phyloP scores from a whole-genome alignment of 2,797 vertebrate species.

The Antennarius maculatus region DNA sequence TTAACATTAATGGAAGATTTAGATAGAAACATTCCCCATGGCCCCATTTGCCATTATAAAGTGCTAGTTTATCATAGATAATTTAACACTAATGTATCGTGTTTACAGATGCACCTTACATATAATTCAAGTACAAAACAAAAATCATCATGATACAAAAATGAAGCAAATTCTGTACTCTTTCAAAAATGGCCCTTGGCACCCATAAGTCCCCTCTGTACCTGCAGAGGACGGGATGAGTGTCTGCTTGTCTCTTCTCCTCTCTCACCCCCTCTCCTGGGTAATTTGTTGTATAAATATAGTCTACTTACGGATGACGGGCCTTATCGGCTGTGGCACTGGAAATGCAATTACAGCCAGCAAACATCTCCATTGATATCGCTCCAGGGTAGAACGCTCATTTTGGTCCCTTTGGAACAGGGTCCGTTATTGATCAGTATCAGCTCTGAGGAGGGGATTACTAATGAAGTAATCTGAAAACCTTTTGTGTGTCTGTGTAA shows the following conservation, averaged over 20 bases:
- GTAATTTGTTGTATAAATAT: constrained; percentile 85
- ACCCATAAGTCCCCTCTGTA: constrained; percentile 54
- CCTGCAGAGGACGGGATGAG: constrained; percentile 53
- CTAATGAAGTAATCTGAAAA: constrained; percentile 81
- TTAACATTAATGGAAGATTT: background rate
- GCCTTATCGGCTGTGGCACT: constrained; percentile 72
- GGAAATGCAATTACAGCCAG: constrained; percentile 84
- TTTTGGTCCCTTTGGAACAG: constrained; percentile 67
- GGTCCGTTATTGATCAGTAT: constrained; percentile 78
- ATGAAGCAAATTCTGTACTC: constrained; percentile 29
- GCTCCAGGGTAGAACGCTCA: constrained; percentile 75
- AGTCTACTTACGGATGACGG: constrained; percentile 76
- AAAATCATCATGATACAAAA: constrained; percentile 25
- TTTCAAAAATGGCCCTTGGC: constrained; percentile 50
- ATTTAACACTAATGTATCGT: constrained; percentile 16
- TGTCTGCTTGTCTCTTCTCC: constrained; percentile 42
- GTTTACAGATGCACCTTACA: constrained; percentile 38
- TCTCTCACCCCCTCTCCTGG: constrained; percentile 65
- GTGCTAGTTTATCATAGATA: background rate
- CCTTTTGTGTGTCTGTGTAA: constrained; percentile 58
- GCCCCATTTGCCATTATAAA: background rate
- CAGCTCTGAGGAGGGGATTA: constrained; percentile 79
- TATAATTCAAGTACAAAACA: constrained; percentile 16
- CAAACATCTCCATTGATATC: constrained; percentile 85
- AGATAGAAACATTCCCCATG: constrained; percentile 1